Evolutionary conservation across 2,797 vertebrate genomes (phyloP).

Genomic region (Brotogeris chrysoptera): DNA sequence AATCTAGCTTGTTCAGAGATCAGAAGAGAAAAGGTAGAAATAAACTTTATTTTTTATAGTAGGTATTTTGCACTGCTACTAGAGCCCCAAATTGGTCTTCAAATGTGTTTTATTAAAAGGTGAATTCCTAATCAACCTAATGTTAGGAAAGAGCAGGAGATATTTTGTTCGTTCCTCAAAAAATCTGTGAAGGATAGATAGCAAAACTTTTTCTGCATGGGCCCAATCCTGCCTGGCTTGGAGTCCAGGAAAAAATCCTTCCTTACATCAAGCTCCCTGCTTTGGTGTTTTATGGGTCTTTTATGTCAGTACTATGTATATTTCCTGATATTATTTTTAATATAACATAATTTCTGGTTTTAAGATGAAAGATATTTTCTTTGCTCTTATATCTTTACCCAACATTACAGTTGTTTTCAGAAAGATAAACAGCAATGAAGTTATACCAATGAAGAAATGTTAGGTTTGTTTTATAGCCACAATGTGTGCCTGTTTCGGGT

Average conservation of each 20-base stretch:
- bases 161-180: background rate
- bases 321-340: background rate
- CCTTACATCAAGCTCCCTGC: background rate
- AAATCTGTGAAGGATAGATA: background rate
- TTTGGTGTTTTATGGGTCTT: background rate
- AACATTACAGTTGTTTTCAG: background rate
- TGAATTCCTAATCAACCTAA: background rate
- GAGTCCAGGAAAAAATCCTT: background rate
- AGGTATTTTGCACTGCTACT: background rate
- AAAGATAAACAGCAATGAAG: background rate
- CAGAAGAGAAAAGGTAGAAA: conserved; percentile 44
- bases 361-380: background rate
- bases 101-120: background rate
- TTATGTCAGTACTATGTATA: background rate
- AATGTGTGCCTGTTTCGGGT: background rate
- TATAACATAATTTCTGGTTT: background rate
- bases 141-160: background rate
- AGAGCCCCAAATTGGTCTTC: background rate
- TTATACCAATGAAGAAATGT: background rate
- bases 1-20: conserved; percentile 46
- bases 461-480: background rate
- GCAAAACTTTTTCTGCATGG: background rate
- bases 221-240: background rate
- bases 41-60: conserved; percentile 16
- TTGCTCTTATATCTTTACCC: background rate